Evolutionary conservation across 2,888 invertebrate genomes (phyloP), one percentile per base, ranked within the genome.

Genomic region (Oscheius sp.): DNA sequence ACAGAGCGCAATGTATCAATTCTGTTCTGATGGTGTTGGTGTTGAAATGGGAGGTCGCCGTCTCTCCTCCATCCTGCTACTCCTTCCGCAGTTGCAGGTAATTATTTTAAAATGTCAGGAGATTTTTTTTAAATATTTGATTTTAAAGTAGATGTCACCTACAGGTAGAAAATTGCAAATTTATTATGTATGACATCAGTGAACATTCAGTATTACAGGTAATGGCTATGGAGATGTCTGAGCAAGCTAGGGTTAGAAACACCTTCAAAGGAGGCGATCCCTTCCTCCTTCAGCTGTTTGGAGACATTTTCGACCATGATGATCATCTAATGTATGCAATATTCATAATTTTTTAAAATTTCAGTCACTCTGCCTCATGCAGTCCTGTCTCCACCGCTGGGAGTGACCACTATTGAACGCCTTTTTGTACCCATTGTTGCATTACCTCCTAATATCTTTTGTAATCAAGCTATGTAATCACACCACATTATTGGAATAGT

Each of bases 211-310:
- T n/a, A 32, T 4, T 62, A 32, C 67, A 80, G 80, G 67, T 82
- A 54, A 72, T 82, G 69, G 78, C 78, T 17, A 68, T 76, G 17
- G 81, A 80, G 28, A 65, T 82, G 51, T 72, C 78, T 28, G 83
- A 83, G 65, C 80, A 83, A 51, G 77, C 82, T 12, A 77, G 80
- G 8, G 74, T 81, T 62, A 72, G 74, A 9, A 74, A 75, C 71
- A 76, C 77, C 8, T 80, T 73, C 70, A 33, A 64, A 26, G 69
- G 67, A 32, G 73, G 73, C 12, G 75, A 75, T 47, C 73, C 74
- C 33, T 50, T 80, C 22, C 77, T 83, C 72, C 80, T 68, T 73
- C 77, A 83, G 67, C 74, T 82, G 26, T 82, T 80, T 67, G 82
- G 82, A n/a, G 82, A 82, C 70, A 80, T 82, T 30, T 82, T 82